A percentile compares a stretch with the other conserved stretches of the same genome.
phyloP scores from a whole-genome alignment of 2,113 vertebrate genomes.

The Euleptes europaea region DNA sequence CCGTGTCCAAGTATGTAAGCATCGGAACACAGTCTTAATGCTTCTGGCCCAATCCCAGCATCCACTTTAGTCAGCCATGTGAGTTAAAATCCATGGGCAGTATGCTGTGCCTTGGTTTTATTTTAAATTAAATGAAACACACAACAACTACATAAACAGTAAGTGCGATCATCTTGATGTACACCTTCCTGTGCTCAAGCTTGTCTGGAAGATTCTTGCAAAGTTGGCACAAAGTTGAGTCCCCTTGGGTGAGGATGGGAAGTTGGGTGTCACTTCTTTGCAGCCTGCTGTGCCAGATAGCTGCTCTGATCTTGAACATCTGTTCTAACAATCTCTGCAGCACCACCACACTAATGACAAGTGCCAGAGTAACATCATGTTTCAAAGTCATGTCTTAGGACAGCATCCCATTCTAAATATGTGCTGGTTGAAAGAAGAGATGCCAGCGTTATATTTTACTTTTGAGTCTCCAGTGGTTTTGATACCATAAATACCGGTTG shows the following conservation, averaged over 20 bases:
- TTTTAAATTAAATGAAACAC: too few species aligned
- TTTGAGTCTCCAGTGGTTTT: neutral
- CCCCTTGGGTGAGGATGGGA: too few species aligned
- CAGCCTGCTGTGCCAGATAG: neutral
- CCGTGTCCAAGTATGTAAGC: neutral
- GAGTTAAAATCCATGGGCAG: neutral
- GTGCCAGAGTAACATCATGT: neutral
- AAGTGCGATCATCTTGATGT: neutral
- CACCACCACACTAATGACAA: neutral
- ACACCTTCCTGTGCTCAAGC: neutral
- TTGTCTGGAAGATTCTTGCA: neutral
- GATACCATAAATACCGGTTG: neutral
- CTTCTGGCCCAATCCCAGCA: neutral
- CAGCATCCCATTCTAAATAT: too few species aligned
- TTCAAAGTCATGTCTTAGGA: neutral
- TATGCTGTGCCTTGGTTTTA: neutral
- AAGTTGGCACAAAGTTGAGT: neutral
- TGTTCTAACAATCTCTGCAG: neutral
- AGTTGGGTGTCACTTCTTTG: neutral
- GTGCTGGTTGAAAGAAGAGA: neutral
- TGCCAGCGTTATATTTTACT: neutral
- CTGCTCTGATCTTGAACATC: neutral
- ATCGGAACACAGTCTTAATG: neutral
- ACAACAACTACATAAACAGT: too few species aligned
- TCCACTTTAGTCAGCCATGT: too few species aligned